Percentiles rank a stretch among this genome's conserved stretches.
Evolutionary conservation across 35 echinoderm and acorn worm genomes (phyloP).

Genomic region (Nesometra sesokonis): DNA sequence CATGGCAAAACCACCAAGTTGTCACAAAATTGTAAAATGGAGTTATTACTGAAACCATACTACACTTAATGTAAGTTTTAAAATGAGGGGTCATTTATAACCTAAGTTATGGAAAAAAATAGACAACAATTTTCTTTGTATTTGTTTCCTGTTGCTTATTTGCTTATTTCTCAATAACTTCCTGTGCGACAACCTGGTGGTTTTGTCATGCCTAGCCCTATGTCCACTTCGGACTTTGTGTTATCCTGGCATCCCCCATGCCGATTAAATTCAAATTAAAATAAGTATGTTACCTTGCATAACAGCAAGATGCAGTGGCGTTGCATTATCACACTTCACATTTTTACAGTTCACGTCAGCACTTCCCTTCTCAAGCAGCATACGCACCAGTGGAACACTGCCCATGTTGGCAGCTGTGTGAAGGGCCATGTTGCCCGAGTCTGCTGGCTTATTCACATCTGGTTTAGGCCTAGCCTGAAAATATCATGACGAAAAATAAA

Average conservation of each 20-base stretch:
- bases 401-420: constrained; percentile 87
- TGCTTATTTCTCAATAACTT: too few species aligned
- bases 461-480: neutral
- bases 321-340: constrained; percentile 73
- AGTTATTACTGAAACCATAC: too few species aligned
- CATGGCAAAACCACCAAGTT: too few species aligned
- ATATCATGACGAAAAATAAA: too few species aligned
- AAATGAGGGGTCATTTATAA: too few species aligned
- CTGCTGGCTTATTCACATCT: constrained; percentile 48
- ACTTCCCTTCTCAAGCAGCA: constrained; percentile 36
- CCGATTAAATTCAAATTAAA: neutral
- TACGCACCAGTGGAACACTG: constrained; percentile 36
- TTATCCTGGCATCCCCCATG: neutral
- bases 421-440: constrained; percentile 82
- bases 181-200: too few species aligned
- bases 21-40: too few species aligned
- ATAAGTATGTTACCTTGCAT: constrained; percentile 68
- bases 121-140: too few species aligned
- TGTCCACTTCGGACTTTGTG: neutral
- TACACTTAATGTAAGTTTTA: too few species aligned
- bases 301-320: constrained; percentile 86
- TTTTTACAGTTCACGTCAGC: constrained; percentile 60
- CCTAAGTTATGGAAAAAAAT: too few species aligned
- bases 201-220: too few species aligned
- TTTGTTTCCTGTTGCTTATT: too few species aligned